phyloP scores from a whole-genome alignment of 2,888 invertebrate species.

The Acleris emargana region DNA sequence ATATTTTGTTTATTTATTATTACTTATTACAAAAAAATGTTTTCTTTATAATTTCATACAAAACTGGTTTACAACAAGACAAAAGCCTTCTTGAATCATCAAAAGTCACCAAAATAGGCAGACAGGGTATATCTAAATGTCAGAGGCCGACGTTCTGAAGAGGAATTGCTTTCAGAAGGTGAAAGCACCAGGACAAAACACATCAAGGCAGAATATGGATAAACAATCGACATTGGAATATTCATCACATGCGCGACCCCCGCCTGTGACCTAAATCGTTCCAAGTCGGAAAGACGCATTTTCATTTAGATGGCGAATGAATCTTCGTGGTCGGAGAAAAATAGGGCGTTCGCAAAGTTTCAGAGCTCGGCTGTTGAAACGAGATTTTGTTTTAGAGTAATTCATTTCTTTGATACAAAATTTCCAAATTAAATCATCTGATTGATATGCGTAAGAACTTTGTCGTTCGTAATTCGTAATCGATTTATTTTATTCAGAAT shows the following conservation, averaged over 20 bases:
- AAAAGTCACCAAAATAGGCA: not conserved
- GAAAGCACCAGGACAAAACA: slow-evolving; percentile 14
- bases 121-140: not conserved
- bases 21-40: no score
- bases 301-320: slow-evolving; percentile 37
- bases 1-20: no score
- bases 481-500: not conserved
- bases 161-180: slow-evolving; percentile 2
- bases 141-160: not conserved
- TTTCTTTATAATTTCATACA: no score
- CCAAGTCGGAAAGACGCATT: slow-evolving; percentile 35
- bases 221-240: slow-evolving; percentile 35
- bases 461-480: slow-evolving; percentile 1
- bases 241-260: slow-evolving; percentile 33
- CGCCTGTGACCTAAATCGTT: slow-evolving; percentile 34
- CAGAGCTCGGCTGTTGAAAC: slow-evolving; percentile 25
- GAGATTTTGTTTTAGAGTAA: slow-evolving; percentile 34
- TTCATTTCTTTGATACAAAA: slow-evolving; percentile 34
- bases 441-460: slow-evolving; percentile 32
- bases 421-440: slow-evolving; percentile 28
- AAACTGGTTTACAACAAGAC: no score
- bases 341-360: slow-evolving; percentile 35
- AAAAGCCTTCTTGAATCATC: no score
- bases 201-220: slow-evolving; percentile 31
- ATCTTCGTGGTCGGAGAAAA: slow-evolving; percentile 35